phyloP scores from a whole-genome alignment of 2,797 vertebrate genomes.

The Fringilla coelebs region DNA sequence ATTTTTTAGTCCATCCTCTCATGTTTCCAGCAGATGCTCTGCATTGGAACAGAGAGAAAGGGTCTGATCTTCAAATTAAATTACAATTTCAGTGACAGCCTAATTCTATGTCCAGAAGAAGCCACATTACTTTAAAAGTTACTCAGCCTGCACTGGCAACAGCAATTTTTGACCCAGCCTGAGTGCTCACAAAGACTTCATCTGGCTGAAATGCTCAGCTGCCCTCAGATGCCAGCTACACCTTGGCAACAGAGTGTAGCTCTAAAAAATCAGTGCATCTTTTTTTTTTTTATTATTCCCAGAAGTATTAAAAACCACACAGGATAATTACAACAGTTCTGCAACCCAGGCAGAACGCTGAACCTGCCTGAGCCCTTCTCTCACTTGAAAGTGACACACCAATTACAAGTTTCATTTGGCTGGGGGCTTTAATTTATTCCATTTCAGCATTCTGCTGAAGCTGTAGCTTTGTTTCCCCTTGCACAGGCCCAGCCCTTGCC shows the following conservation, averaged over 20 bases:
- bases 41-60: background rate
- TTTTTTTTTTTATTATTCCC: background rate
- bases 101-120: background rate
- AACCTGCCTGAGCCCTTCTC: slow-evolving; percentile 19
- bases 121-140: background rate
- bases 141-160: background rate
- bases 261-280: background rate
- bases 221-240: background rate
- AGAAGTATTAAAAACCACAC: background rate
- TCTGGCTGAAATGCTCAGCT: background rate
- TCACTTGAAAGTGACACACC: background rate
- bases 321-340: background rate
- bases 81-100: background rate
- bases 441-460: slow-evolving; percentile 10
- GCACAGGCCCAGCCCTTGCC: background rate
- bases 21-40: background rate
- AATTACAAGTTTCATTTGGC: slow-evolving; percentile 15
- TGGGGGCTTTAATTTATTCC: background rate
- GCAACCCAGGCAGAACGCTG: background rate
- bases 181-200: background rate
- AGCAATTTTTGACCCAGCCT: background rate
- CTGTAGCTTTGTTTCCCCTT: background rate
- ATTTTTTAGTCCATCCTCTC: background rate
- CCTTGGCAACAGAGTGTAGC: background rate
- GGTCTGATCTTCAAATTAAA: background rate